Evolutionary conservation across 2,113 vertebrate genomes (phyloP).

Genomic region (Platysteira castanea): DNA sequence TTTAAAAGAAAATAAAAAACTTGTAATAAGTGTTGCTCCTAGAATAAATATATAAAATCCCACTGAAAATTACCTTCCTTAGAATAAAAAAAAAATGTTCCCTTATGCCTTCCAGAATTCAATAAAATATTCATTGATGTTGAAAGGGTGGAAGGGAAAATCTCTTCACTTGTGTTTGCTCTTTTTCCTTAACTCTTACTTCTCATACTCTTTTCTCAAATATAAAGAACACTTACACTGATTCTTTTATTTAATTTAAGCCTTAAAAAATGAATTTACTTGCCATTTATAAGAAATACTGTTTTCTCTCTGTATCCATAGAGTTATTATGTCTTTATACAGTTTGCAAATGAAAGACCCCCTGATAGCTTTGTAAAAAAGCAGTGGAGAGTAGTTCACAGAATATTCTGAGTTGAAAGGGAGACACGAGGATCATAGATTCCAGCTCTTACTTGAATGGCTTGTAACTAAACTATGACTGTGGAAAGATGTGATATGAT

Average conservation of each 20-base stretch:
- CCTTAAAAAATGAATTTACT: background rate
- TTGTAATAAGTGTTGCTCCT: background rate
- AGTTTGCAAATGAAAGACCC: background rate
- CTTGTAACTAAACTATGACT: background rate
- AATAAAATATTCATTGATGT: slow-evolving; percentile 40
- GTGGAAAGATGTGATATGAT: background rate
- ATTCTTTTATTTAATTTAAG: background rate
- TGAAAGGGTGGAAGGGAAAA: slow-evolving; percentile 6
- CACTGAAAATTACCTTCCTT: background rate
- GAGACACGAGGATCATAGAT: background rate
- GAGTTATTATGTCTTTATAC: background rate
- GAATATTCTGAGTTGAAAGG: background rate
- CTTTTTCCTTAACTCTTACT: slow-evolving; percentile 29
- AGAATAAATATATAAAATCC: slow-evolving; percentile 22
- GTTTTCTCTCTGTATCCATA: background rate
- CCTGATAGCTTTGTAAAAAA: background rate
- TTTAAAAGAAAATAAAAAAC: slow-evolving; percentile 4
- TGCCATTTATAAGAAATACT: background rate
- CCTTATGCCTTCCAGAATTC: background rate
- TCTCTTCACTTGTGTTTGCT: background rate
- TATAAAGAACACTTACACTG: background rate
- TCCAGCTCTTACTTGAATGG: background rate
- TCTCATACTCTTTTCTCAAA: background rate
- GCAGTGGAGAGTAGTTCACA: background rate
- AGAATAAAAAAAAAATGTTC: slow-evolving; percentile 3